These are phyloP conservation scores for Malacoctenus gilli DNA, from an alignment of 2,797 vertebrate genomes.

Conservation along the genomic window DNA sequence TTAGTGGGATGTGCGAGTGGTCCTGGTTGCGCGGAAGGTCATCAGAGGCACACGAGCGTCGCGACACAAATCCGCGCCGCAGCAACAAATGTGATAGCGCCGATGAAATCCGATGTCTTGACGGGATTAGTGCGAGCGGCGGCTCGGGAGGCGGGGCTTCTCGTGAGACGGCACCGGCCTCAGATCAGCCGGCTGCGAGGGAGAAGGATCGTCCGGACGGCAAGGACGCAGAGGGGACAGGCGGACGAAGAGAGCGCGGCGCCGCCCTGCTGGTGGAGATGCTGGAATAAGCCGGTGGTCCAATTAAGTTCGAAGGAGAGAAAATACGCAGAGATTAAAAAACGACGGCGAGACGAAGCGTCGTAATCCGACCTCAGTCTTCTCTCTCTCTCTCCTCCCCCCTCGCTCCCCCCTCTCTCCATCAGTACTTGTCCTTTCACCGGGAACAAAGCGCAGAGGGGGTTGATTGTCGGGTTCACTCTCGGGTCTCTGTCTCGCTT, in stretches of 20 bases:
- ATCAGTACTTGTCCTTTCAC: background rate
- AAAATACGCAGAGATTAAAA: too few species aligned
- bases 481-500: slow-evolving; percentile 21
- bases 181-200: too few species aligned
- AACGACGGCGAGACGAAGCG: background rate
- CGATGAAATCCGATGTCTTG: slow-evolving; percentile 17
- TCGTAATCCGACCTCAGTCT: background rate
- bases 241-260: too few species aligned
- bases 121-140: too few species aligned
- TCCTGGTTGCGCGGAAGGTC: slow-evolving; percentile 6
- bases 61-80: background rate
- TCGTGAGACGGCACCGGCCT: too few species aligned
- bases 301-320: too few species aligned
- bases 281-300: too few species aligned
- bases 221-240: too few species aligned
- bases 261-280: too few species aligned
- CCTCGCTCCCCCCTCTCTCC: background rate
- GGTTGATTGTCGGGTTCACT: too few species aligned
- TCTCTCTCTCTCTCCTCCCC: slow-evolving; percentile 12
- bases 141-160: too few species aligned
- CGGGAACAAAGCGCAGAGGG: slow-evolving; percentile 5
- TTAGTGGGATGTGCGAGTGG: slow-evolving; percentile 4
- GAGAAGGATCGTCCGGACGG: too few species aligned
- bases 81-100: background rate
- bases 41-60: slow-evolving; percentile 10